These are phyloP conservation scores for Anoura caudifer DNA, from an alignment of 2,113 vertebrate species.

Conservation along the genomic window DNA sequence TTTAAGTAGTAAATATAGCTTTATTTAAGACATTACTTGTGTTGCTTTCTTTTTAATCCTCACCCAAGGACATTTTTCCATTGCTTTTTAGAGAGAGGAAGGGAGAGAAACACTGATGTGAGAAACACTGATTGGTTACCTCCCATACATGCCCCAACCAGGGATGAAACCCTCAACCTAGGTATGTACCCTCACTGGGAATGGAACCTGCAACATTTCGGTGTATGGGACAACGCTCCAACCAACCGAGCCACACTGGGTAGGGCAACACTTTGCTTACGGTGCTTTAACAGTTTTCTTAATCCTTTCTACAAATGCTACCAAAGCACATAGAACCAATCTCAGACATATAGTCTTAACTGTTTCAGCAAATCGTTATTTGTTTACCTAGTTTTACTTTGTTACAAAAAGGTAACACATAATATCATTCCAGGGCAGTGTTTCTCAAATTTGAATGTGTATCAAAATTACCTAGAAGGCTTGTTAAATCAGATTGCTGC, in stretches of 20 bases:
- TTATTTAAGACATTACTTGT: background rate
- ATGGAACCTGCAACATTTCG: no score
- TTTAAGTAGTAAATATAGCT: background rate
- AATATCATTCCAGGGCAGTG: background rate
- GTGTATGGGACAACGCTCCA: no score
- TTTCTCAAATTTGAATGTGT: conserved; percentile 16
- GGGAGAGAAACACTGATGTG: no score
- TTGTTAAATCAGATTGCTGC: background rate
- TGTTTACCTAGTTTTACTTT: background rate
- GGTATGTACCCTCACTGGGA: no score
- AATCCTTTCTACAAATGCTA: conserved; percentile 14
- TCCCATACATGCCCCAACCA: no score
- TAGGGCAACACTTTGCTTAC: background rate
- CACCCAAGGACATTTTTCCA: no score
- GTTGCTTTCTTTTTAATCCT: conserved; percentile 9
- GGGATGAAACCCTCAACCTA: no score
- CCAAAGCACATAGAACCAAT: background rate
- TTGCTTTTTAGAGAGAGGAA: no score
- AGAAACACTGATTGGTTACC: no score
- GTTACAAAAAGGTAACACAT: conserved; percentile 5
- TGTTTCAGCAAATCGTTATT: background rate
- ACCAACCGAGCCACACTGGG: no score
- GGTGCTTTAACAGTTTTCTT: conserved; percentile 1
- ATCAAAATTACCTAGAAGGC: background rate
- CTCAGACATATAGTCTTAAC: background rate